Conservation (phyloP, 2,797 vertebrate species). For the Melanotaenia parkinsoni region DNA sequence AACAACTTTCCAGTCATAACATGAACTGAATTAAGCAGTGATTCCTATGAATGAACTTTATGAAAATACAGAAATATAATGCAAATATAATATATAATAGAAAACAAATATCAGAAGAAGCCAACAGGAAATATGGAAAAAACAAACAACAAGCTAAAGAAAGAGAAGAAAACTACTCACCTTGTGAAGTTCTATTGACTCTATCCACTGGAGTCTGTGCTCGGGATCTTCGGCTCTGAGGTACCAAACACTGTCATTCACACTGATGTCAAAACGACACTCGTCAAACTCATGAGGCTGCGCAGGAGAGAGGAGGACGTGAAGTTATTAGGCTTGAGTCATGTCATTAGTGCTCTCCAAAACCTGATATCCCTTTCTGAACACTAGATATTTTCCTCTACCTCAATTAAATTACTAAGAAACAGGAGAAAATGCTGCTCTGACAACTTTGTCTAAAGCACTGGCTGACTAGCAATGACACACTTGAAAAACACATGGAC, state of each 20-base stretch:
- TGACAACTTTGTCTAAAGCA: constrained; percentile 20
- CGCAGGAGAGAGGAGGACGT: constrained; percentile 27
- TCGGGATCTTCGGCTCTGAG: constrained; percentile 94
- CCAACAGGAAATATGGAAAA: background rate
- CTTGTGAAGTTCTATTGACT: constrained; percentile 96
- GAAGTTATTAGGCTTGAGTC: constrained; percentile 12
- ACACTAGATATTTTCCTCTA: constrained; percentile 4
- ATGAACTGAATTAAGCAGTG: constrained; percentile 5
- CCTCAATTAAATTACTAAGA: background rate
- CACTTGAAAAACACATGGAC: constrained; percentile 65
- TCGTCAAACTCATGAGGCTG: constrained; percentile 99
- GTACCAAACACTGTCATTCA: constrained; percentile 98
- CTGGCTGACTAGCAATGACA: constrained; percentile 42
- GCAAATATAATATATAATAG: background rate
- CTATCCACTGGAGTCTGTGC: constrained; percentile 95
- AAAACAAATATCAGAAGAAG: background rate
- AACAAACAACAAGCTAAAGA: background rate
- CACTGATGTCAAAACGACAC: constrained; percentile 97
- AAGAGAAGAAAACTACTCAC: constrained; percentile 73
- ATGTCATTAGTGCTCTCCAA: constrained; percentile 3
- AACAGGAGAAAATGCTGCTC: constrained; percentile 1
- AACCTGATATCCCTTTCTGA: constrained; percentile 10
- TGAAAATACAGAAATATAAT: background rate
- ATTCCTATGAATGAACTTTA: background rate
- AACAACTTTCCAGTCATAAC: background rate